Percentiles rank a stretch among this genome's conserved stretches.
Evolutionary conservation across 2,888 invertebrate genomes (phyloP).

Genomic region (Nomada hirtipes): DNA sequence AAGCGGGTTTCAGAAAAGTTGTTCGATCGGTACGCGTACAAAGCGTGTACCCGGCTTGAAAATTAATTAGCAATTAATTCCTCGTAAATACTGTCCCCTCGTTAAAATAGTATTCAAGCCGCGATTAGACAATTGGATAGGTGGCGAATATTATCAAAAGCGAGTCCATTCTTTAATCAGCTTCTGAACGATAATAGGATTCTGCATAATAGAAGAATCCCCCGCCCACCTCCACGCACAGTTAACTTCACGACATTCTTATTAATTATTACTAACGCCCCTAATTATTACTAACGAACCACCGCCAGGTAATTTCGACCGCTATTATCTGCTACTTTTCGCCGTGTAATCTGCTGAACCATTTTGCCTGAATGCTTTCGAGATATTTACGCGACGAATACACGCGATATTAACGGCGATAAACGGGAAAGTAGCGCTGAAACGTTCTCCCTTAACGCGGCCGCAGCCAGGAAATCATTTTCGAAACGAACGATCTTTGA

Average conservation of each 20-base stretch:
- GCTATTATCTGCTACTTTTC: constrained; percentile 57
- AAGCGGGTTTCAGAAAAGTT: constrained; percentile 19
- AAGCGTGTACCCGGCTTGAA: not conserved
- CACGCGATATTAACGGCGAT: constrained; percentile 2
- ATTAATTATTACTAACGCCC: constrained; percentile 69
- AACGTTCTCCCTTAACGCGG: not conserved
- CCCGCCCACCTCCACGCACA: constrained; percentile 33
- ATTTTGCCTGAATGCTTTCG: constrained; percentile 3
- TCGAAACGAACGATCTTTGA: not conserved
- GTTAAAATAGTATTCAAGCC: constrained; percentile 17
- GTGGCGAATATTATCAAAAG: constrained; percentile 61
- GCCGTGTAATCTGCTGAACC: constrained; percentile 45
- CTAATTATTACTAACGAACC: constrained; percentile 68
- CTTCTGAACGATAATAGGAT: constrained; percentile 66
- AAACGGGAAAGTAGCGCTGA: not conserved
- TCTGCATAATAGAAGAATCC: constrained; percentile 65
- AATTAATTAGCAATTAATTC: constrained; percentile 54
- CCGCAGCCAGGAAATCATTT: not conserved
- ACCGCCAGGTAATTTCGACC: constrained; percentile 57
- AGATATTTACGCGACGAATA: constrained; percentile 38
- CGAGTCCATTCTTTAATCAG: constrained; percentile 74
- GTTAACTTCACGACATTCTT: constrained; percentile 62
- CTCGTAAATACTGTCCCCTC: constrained; percentile 34
- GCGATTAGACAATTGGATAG: constrained; percentile 11
- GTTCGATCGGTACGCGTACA: constrained; percentile 8